phyloP scores from a whole-genome alignment of 2,113 vertebrate genomes.

The Spheniscus mendiculus region DNA sequence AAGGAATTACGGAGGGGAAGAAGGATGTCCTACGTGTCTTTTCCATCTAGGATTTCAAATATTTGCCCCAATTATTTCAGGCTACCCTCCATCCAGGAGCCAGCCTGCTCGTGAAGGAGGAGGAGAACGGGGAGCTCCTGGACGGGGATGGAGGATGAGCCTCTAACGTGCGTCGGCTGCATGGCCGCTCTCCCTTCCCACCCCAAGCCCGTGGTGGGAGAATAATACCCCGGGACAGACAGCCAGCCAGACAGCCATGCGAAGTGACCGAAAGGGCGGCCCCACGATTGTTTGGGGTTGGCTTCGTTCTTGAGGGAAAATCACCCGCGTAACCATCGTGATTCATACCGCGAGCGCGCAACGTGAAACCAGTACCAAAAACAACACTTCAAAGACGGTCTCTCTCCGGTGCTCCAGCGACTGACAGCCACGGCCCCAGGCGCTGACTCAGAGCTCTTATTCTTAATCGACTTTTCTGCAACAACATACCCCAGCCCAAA shows the following conservation, averaged over 20 bases:
- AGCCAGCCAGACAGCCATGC: neutral
- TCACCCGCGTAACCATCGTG: constrained; percentile 14
- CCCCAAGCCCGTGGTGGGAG: neutral
- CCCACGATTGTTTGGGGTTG: neutral
- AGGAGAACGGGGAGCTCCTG: neutral
- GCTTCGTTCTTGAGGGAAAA: constrained; percentile 38
- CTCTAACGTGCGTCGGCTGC: fast-evolving
- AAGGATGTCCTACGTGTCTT: neutral
- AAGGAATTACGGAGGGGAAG: neutral
- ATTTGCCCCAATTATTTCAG: neutral
- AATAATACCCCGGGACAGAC: neutral
- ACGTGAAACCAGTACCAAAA: constrained; percentile 37
- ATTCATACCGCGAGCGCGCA: neutral
- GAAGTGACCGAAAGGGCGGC: neutral
- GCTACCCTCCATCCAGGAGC: neutral
- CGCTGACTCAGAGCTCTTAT: constrained; percentile 64
- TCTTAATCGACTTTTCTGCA: constrained; percentile 42
- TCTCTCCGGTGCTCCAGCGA: neutral
- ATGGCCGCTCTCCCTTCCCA: fast-evolving
- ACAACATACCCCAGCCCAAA: neutral
- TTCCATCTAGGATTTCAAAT: neutral
- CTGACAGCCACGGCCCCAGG: neutral
- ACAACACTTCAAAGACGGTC: constrained; percentile 33
- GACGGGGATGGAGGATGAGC: fast-evolving
- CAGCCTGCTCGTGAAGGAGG: neutral